Conservation (phyloP, 2,797 vertebrate species). For the Epinephelus malabaricus region DNA sequence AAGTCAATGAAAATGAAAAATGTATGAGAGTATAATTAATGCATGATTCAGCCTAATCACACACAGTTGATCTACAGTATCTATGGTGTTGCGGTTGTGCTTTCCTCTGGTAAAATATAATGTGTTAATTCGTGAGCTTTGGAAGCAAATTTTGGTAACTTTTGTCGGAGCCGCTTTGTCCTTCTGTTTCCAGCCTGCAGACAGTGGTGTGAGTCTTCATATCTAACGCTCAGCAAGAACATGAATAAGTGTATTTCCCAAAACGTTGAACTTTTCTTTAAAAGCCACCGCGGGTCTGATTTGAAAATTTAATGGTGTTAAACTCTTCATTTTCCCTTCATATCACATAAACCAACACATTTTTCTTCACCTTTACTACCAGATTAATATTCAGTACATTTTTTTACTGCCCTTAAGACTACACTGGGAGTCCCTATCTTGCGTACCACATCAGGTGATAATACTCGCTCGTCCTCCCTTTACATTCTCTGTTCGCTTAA, state of each 20-base stretch:
- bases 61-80: too few species aligned
- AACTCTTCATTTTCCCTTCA: constrained; percentile 8
- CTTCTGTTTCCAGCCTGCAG: neutral
- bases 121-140: too few species aligned
- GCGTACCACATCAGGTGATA: constrained; percentile 51
- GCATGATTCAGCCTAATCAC: too few species aligned
- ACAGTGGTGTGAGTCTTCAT: neutral
- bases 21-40: too few species aligned
- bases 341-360: constrained; percentile 14
- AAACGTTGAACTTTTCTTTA: neutral
- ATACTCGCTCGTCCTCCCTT: constrained; percentile 41
- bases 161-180: neutral
- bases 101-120: too few species aligned
- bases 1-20: too few species aligned
- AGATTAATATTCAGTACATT: constrained; percentile 31
- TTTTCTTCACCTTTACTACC: constrained; percentile 29
- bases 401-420: constrained; percentile 32
- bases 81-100: too few species aligned
- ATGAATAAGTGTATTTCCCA: neutral
- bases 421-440: constrained; percentile 22
- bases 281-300: neutral
- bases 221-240: neutral
- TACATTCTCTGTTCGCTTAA: constrained; percentile 61
- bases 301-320: neutral
- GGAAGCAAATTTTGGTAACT: neutral